Evolutionary conservation across 2,113 vertebrate genomes (phyloP), one percentile per base, ranked within the genome.

Genomic region (Carassius gibelio): DNA sequence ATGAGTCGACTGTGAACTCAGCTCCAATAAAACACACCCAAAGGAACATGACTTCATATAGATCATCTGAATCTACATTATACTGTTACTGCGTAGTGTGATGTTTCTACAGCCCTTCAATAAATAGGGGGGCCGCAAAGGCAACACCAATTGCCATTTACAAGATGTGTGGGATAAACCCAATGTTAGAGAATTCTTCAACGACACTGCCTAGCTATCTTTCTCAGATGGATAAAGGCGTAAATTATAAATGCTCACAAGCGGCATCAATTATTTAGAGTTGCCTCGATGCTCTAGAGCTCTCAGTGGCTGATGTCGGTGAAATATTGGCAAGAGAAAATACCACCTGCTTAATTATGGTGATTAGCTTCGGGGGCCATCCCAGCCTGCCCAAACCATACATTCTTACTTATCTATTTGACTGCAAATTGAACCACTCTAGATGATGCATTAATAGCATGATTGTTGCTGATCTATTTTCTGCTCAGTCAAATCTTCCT

Each of bases 231-330:
- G 90, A 92, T 93, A 90, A 89, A 91, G 50, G 13, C 50, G 72
- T 94, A 79, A 92, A 94, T 94, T 92, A 94, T 94, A 90, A 87
- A 95, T 92, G 88, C 82, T 90, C 77, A 87, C 76, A 1, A 88
- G 83, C 81, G 88, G 83, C 80, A 87, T 94, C 89, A 87, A 92
- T 93, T 91, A 93, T 94, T 94, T 52, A 94, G 92, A 92, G 88
- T 72, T 85, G 86, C 88, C 90, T 88, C 72, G 36, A 84, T 88
- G 90, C 82, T 88, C 87, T 86, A 90, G 91, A 92, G 89, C 87
- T 72, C 87, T 23, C 52, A 52, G 86, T 87, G 88, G 87, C 90
- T 91, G 92, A 91, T 91, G 88, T 23, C 42, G 87, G 79, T 91
- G 87, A 92, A 85, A 75, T 74, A 87, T 90, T 80, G 62, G 87